phyloP scores from a whole-genome alignment of 1,140 invertebrate genomes.

The Zaprionus ornatus region DNA sequence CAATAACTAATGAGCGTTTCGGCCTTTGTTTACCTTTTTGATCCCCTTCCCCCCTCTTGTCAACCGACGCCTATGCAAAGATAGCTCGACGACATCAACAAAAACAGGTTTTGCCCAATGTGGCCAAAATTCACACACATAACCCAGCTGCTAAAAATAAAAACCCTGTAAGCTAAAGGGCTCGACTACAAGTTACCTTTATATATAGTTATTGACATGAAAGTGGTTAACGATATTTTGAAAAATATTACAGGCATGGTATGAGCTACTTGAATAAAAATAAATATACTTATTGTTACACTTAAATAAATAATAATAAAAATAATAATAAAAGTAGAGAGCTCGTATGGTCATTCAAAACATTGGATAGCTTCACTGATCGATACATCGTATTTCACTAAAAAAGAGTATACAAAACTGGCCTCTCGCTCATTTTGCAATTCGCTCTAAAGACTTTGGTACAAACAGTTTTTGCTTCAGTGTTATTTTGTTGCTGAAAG shows the following conservation, averaged over 20 bases:
- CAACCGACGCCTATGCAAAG: constrained; percentile 9
- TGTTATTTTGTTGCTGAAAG: constrained; percentile 21
- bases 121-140: constrained; percentile 63
- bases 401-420: neutral
- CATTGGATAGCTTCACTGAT: neutral
- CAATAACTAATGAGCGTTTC: constrained; percentile 61
- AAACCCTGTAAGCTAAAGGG: neutral
- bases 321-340: no score
- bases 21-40: constrained; percentile 71
- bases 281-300: no score
- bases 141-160: constrained; percentile 26
- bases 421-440: neutral
- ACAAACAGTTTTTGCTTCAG: constrained; percentile 17
- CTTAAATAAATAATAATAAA: no score
- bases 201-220: no score
- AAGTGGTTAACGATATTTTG: no score
- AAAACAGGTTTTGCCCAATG: constrained; percentile 75
- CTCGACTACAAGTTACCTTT: neutral
- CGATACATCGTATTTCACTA: no score
- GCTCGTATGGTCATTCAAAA: neutral
- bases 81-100: constrained; percentile 42
- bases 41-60: neutral
- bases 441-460: neutral
- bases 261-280: no score
- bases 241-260: no score